Percentiles rank a stretch among this genome's conserved stretches.
Conservation (phyloP, 2,888 invertebrate genomes). For the Caprella mutica region DNA sequence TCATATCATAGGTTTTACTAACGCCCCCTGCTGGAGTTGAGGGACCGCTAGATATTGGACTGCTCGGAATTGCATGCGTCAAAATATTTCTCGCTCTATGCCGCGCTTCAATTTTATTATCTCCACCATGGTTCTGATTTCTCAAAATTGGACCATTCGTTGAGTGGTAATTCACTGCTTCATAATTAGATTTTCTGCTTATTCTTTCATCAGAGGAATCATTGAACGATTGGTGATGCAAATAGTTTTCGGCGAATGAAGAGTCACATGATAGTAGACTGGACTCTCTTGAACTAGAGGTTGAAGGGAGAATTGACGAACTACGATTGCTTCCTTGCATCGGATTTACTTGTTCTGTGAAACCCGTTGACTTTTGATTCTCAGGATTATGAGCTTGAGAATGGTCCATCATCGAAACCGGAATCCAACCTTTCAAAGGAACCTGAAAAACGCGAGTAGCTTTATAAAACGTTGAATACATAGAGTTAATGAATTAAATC, state of each 20-base stretch:
- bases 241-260: background rate
- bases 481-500: too few relatives aligned
- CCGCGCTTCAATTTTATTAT: slow-evolving; percentile 26
- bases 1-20: too few relatives aligned
- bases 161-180: background rate
- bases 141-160: background rate
- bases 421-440: slow-evolving; percentile 29
- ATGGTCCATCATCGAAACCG: slow-evolving; percentile 28
- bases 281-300: background rate
- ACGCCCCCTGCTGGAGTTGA: slow-evolving; percentile 14
- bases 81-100: slow-evolving; percentile 29
- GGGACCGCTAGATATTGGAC: slow-evolving; percentile 26
- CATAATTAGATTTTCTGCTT: background rate
- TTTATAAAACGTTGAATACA: too few relatives aligned
- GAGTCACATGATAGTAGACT: background rate
- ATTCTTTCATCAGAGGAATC: background rate
- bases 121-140: background rate
- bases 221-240: background rate
- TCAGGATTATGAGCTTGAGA: background rate
- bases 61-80: slow-evolving; percentile 29
- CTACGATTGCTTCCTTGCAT: too few relatives aligned
- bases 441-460: slow-evolving; percentile 20
- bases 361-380: too few relatives aligned
- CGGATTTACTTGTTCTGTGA: too few relatives aligned
- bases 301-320: background rate